phyloP scores from a whole-genome alignment of 2,113 vertebrate genomes.

The Toxotes jaculatrix region DNA sequence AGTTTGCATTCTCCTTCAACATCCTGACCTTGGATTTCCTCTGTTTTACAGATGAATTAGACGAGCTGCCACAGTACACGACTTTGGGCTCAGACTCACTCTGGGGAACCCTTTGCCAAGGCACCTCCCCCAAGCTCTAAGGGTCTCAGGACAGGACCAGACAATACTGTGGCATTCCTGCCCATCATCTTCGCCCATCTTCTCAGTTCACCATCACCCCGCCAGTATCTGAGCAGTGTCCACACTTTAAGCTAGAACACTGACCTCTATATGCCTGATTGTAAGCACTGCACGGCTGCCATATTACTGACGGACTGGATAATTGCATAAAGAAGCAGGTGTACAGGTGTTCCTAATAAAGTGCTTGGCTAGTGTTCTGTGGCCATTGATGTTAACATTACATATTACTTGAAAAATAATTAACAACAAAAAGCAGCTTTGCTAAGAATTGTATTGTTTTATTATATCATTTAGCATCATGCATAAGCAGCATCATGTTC shows the following conservation, averaged over 20 bases:
- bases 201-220: background rate
- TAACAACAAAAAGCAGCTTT: background rate
- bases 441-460: too few relatives aligned
- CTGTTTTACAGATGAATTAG: slow-evolving; percentile 58
- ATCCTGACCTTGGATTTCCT: slow-evolving; percentile 25
- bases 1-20: background rate
- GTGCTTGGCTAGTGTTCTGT: too few relatives aligned
- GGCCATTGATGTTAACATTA: background rate
- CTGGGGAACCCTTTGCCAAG: slow-evolving; percentile 14
- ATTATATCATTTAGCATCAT: too few relatives aligned
- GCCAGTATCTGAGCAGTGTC: background rate
- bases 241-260: slow-evolving; percentile 32
- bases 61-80: slow-evolving; percentile 55
- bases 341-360: too few relatives aligned
- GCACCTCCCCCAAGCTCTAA: background rate
- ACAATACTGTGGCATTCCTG: slow-evolving; percentile 29
- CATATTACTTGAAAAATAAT: too few relatives aligned
- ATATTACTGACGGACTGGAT: too few relatives aligned
- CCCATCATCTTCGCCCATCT: background rate
- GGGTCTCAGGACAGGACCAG: background rate
- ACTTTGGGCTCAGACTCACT: slow-evolving; percentile 30
- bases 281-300: too few relatives aligned
- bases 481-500: too few relatives aligned
- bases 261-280: too few relatives aligned
- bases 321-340: too few relatives aligned